Conservation (phyloP, 2,113 vertebrate species). For the Cranoglanis bouderius region DNA sequence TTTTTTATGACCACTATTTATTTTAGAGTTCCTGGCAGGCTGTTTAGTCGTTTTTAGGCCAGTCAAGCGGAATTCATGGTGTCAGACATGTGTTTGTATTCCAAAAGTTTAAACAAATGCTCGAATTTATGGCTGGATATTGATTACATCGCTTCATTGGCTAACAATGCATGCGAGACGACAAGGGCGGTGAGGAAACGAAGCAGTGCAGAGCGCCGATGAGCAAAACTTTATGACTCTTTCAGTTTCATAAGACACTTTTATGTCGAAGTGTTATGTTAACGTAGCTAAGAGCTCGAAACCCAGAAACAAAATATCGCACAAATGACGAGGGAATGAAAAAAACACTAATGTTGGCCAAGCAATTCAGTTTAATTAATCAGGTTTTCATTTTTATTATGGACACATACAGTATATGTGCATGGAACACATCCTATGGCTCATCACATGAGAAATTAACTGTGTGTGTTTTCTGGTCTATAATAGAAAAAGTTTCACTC, state of each 20-base stretch:
- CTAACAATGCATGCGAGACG: not conserved
- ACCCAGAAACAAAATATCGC: not conserved
- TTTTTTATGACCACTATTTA: constrained; percentile 46
- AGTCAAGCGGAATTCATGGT: constrained; percentile 38
- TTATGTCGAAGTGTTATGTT: constrained; percentile 16
- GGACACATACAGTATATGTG: not conserved
- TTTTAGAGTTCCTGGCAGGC: constrained; percentile 49
- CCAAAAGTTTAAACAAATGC: constrained; percentile 41
- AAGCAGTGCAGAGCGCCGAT: not conserved
- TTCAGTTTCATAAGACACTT: constrained; percentile 17
- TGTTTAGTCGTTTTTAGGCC: constrained; percentile 46
- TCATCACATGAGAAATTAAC: not conserved
- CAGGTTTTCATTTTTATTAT: not conserved
- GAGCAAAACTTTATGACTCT: not conserved
- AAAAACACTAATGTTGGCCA: not conserved
- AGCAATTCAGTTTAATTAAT: constrained; percentile 16
- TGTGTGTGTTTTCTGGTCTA: constrained; percentile 23
- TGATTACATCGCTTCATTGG: constrained; percentile 28
- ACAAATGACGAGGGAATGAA: not conserved
- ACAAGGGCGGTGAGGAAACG: not conserved
- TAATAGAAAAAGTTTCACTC: constrained; percentile 12
- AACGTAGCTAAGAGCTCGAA: not conserved
- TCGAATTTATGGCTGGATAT: constrained; percentile 37
- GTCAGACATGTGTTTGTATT: constrained; percentile 45
- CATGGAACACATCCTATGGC: not conserved